A percentile compares a stretch with the other conserved stretches of the same genome.
These are phyloP conservation scores for Andrena bicolor DNA, from an alignment of 2,888 invertebrate genomes.

Conservation along the genomic window DNA sequence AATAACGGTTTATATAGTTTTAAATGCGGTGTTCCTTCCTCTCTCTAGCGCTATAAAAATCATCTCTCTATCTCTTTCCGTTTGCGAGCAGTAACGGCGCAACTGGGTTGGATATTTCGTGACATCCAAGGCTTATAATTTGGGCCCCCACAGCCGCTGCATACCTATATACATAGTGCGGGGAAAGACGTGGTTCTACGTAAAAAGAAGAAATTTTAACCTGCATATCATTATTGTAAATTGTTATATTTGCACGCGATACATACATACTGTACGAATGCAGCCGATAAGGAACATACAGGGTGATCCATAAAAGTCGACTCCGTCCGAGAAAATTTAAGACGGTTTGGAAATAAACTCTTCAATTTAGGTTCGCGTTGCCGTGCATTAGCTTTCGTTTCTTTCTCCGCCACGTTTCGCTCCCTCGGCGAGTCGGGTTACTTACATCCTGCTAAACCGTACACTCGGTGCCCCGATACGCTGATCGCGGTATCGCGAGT, in stretches of 20 bases:
- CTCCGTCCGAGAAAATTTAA: neutral
- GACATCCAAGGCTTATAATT: too few species aligned
- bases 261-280: neutral
- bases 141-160: too few species aligned
- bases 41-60: too few species aligned
- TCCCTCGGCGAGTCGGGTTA: neutral
- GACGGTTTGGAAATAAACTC: neutral
- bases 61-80: too few species aligned
- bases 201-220: neutral
- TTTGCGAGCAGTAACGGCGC: too few species aligned
- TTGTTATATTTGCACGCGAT: neutral
- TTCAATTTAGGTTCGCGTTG: constrained; percentile 1
- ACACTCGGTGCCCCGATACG: neutral
- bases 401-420: neutral
- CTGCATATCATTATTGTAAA: neutral
- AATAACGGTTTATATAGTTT: too few species aligned
- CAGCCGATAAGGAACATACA: neutral
- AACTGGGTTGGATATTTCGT: too few species aligned
- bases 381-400: constrained; percentile 18
- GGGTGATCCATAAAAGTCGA: neutral
- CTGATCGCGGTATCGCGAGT: constrained; percentile 18
- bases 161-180: too few species aligned
- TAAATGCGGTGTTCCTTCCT: too few species aligned
- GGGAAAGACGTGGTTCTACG: too few species aligned
- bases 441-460: neutral